Evolutionary conservation across 2,888 invertebrate species (phyloP).

Genomic region (Salpingus planirostris): DNA sequence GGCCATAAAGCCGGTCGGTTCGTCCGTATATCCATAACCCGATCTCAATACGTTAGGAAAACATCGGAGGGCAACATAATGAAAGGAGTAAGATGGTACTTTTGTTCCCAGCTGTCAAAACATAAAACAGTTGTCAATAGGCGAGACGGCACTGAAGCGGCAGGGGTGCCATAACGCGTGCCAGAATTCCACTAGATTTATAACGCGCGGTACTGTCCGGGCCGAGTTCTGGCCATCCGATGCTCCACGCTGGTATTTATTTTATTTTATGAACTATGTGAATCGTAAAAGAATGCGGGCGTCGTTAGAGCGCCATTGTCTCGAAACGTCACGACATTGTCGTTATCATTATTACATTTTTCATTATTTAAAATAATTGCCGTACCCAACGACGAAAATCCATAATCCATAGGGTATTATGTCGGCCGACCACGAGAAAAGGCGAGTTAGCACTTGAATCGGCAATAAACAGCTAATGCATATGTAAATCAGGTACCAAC

Average conservation of each 20-base stretch:
- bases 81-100: constrained; percentile 25
- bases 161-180: constrained; percentile 29
- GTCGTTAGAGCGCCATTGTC: constrained; percentile 14
- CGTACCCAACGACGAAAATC: too few species aligned
- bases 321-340: background rate
- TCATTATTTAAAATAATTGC: constrained; percentile 10
- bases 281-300: constrained; percentile 14
- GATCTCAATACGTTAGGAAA: constrained; percentile 22
- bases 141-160: constrained; percentile 20
- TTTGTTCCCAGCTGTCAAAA: constrained; percentile 32
- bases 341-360: too few species aligned
- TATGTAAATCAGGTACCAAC: constrained; percentile 15
- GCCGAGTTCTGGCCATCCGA: constrained; percentile 8
- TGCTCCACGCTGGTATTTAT: constrained; percentile 24
- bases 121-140: constrained; percentile 34
- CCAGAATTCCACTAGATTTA: constrained; percentile 28
- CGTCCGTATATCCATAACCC: constrained; percentile 22
- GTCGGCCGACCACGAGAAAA: too few species aligned
- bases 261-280: constrained; percentile 19
- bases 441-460: too few species aligned
- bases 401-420: too few species aligned
- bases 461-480: constrained; percentile 11
- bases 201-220: constrained; percentile 13
- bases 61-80: constrained; percentile 18
- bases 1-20: constrained; percentile 19